Evolutionary conservation across 2,113 vertebrate species (phyloP).

Genomic region (Dipodomys stephensi): DNA sequence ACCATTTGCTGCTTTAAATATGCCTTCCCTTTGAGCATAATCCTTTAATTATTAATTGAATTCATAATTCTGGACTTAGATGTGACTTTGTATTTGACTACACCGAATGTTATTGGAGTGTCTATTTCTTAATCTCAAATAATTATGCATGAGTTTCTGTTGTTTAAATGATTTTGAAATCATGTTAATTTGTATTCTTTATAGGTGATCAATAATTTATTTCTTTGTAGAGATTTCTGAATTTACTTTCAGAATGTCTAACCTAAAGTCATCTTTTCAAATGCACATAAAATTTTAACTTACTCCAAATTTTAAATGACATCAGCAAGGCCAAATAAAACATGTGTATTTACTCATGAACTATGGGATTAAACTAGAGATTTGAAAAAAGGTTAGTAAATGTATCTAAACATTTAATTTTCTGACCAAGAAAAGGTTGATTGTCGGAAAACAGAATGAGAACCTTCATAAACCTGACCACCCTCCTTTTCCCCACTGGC

Average conservation of each 20-base stretch:
- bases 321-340: background rate
- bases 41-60: conserved; percentile 79
- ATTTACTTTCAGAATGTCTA: background rate
- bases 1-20: conserved; percentile 57
- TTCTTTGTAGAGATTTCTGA: background rate
- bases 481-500: background rate
- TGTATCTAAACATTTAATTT: background rate
- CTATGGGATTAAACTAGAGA: background rate
- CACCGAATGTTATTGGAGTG: background rate
- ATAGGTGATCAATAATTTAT: background rate
- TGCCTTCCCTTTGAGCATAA: conserved; percentile 55
- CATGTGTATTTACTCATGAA: background rate
- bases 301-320: background rate
- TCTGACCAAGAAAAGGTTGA: background rate
- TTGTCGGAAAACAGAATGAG: background rate
- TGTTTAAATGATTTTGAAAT: conserved; percentile 44
- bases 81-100: conserved; percentile 62
- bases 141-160: conserved; percentile 32
- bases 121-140: conserved; percentile 47
- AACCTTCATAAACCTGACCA: accelerated
- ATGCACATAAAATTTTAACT: background rate
- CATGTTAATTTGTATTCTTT: background rate
- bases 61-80: conserved; percentile 68
- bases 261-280: background rate
- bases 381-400: background rate